Base-by-base conservation (phyloP, 2,888 invertebrate genomes). In the Plagodis dolabraria region DNA sequence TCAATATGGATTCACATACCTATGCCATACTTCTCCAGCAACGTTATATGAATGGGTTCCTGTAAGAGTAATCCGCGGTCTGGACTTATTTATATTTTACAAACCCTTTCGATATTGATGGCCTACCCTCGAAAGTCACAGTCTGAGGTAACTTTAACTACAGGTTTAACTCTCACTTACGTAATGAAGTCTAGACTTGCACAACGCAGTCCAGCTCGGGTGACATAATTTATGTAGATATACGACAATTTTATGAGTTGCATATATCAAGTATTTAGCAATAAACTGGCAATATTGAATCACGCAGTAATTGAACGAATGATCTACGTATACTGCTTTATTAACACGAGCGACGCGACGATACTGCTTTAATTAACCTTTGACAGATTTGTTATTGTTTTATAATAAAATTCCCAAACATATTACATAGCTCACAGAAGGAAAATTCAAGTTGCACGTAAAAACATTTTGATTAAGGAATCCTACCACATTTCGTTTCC, bases 151-250 rank as follows among this genome's bases (percentile, higher is more conserved):
- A 64, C 60, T 56, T 51, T 60, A 65, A 43, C 55, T 56, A 47
- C 55, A 57, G 55, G 55, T 57, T 74, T 68, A 69, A 65, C 74
- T 76, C 75, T 75, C 76, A 74, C 76, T 79, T 77, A 77, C 77
- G 66, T 74, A 77, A 80, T 75, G 72, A 69, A 68, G 61, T 54
- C 60, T 68, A 69, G 60, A 66, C 66, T 82, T 80, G 72, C 78
- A 71, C 72, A 79, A 80, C 70, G 57, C 57, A 59, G 67, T 60
- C 68, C 64, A 71, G 69, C 64, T 66, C 70, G 47, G 47, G 63
- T 51, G 56, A 59, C 59, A 63, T 53, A 59, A 60, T 51, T 60
- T 53, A 57, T 57, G 47, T 48, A 48, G 47, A 49, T 40, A 49
- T 40, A 43, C 47, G 49, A 59, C 47, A 50, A 62, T 49, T 58